Conservation (phyloP, 2,888 invertebrate species). For the Drosophila helvetica region DNA sequence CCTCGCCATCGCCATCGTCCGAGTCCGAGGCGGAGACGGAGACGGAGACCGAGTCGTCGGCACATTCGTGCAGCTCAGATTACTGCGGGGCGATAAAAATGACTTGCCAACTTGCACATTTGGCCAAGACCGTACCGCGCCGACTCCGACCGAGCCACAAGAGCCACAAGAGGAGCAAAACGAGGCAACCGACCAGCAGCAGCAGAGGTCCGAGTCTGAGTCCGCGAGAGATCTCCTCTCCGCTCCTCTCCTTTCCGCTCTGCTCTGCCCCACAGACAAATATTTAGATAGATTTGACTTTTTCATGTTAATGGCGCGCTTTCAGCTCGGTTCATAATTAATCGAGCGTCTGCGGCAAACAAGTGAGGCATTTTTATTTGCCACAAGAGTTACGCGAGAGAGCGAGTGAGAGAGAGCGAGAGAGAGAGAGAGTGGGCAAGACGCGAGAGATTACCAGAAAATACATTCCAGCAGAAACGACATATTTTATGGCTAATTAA, state of each 20-base stretch:
- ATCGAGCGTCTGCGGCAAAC: constrained; percentile 73
- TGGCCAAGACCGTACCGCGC: constrained; percentile 53
- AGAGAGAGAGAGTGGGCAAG: too few species aligned
- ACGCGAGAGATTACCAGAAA: constrained; percentile 18
- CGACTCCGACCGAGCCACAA: too few species aligned
- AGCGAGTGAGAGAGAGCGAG: neutral
- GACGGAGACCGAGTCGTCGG: constrained; percentile 18
- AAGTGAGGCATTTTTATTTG: constrained; percentile 75
- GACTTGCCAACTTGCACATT: constrained; percentile 79
- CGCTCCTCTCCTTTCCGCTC: too few species aligned
- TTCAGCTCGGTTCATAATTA: constrained; percentile 77
- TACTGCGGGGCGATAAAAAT: constrained; percentile 77
- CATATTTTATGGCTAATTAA: constrained; percentile 72
- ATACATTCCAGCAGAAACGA: constrained; percentile 56
- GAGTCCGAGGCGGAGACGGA: neutral
- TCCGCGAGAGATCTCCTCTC: too few species aligned
- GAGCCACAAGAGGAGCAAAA: neutral
- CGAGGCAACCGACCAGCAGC: neutral
- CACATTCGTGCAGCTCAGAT: constrained; percentile 78
- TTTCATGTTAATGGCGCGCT: constrained; percentile 78
- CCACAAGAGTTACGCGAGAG: constrained; percentile 27
- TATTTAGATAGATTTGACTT: constrained; percentile 79
- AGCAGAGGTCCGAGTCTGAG: neutral
- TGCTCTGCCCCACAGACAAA: constrained; percentile 65
- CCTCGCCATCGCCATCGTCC: constrained; percentile 42